Conservation (phyloP, 2,113 vertebrate species). For the Pungitius pungitius region DNA sequence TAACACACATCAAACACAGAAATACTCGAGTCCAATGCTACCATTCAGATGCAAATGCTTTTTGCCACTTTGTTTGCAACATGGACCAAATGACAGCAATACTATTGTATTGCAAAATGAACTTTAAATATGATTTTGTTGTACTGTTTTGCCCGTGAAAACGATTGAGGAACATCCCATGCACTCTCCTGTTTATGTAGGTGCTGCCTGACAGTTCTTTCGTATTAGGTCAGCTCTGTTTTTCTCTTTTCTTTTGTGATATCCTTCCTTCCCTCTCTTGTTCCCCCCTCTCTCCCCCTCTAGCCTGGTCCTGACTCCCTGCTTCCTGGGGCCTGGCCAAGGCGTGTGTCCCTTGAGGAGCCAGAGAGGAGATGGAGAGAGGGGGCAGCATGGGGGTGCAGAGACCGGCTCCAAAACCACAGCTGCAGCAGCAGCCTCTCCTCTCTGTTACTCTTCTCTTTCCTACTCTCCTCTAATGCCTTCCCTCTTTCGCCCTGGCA, state of each 20-base stretch:
- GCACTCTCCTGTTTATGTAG: slow-evolving; percentile 45
- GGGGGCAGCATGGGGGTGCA: slow-evolving; percentile 78
- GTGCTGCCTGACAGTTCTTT: slow-evolving; percentile 58
- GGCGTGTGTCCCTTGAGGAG: slow-evolving; percentile 79
- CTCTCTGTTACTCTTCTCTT: slow-evolving; percentile 11
- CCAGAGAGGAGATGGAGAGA: slow-evolving; percentile 78
- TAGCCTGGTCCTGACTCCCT: slow-evolving; percentile 81
- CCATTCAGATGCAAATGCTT: too few species aligned
- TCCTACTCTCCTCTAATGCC: slow-evolving; percentile 45
- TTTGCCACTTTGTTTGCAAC: neutral
- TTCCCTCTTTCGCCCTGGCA: slow-evolving; percentile 73
- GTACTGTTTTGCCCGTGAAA: slow-evolving; percentile 14
- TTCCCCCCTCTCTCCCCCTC: slow-evolving; percentile 72
- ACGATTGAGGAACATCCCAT: slow-evolving; percentile 28
- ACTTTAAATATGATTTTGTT: slow-evolving; percentile 28
- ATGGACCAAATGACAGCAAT: slow-evolving; percentile 28
- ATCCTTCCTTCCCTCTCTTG: slow-evolving; percentile 63
- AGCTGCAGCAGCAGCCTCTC: slow-evolving; percentile 76
- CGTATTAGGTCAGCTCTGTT: slow-evolving; percentile 56
- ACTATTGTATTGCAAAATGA: slow-evolving; percentile 28
- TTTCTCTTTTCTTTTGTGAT: slow-evolving; percentile 69
- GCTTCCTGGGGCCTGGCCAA: slow-evolving; percentile 81
- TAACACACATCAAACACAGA: neutral
- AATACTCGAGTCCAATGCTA: neutral
- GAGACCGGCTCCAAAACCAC: slow-evolving; percentile 79